A percentile compares a stretch with the other conserved stretches of the same genome.
Conservation (phyloP, 2,113 vertebrate species). For the Campylomormyrus tamandua region DNA sequence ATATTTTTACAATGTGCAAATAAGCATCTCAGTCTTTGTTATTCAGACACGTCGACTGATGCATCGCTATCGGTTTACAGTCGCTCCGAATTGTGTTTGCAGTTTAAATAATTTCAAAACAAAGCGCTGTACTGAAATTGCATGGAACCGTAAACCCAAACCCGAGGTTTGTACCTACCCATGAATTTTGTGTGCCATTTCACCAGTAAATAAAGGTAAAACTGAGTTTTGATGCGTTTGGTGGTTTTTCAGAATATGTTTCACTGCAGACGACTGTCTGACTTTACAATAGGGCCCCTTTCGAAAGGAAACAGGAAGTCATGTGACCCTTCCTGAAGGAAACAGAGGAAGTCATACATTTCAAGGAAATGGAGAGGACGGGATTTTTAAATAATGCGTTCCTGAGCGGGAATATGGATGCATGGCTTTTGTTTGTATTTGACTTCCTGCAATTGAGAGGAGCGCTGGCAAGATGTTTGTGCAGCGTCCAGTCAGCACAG, state of each 20-base stretch:
- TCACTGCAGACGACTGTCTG: background rate
- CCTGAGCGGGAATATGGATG: background rate
- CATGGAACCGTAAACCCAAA: background rate
- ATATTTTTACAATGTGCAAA: background rate
- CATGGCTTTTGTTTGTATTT: background rate
- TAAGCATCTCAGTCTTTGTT: background rate
- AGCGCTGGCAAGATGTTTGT: background rate
- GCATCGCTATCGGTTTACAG: background rate
- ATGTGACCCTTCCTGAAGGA: background rate
- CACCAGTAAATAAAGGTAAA: background rate
- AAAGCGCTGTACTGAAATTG: background rate
- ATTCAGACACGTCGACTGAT: background rate
- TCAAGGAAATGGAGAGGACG: background rate
- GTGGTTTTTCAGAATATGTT: background rate
- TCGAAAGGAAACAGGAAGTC: background rate
- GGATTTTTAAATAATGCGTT: background rate
- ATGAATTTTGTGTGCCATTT: background rate
- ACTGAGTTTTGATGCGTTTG: background rate
- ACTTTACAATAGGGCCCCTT: background rate
- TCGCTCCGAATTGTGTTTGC: background rate
- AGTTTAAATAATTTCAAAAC: background rate
- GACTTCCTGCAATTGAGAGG: background rate
- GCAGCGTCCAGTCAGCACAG: background rate
- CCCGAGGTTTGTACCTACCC: background rate
- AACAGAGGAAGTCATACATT: background rate